These are phyloP conservation scores for Sitobion miscanthi DNA, from an alignment of 1,140 invertebrate species.

Conservation along the genomic window DNA sequence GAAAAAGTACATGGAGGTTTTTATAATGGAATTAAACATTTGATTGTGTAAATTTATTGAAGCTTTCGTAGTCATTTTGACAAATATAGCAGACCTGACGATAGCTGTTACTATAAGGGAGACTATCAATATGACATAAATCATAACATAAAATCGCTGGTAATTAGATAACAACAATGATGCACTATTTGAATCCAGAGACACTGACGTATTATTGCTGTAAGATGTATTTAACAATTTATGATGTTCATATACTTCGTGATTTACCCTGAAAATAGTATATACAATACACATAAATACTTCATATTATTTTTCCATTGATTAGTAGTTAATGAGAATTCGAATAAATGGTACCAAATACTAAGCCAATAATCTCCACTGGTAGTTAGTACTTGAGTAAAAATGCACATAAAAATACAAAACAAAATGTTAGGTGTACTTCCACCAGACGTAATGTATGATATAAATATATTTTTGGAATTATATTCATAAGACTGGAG, in stretches of 20 bases:
- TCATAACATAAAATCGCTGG: slow-evolving; percentile 20
- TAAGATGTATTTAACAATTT: not conserved
- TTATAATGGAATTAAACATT: not conserved
- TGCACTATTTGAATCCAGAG: no score
- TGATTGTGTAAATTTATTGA: slow-evolving; percentile 2
- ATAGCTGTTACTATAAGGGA: not conserved
- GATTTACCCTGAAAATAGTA: not conserved
- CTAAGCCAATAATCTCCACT: not conserved
- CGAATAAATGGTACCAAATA: not conserved
- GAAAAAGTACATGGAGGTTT: not conserved
- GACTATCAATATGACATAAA: not conserved
- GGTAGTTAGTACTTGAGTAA: not conserved
- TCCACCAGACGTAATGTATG: not conserved
- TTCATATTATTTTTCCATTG: no score
- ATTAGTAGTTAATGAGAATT: no score
- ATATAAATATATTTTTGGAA: not conserved
- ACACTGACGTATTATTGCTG: no score
- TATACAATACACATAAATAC: not conserved
- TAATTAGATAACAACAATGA: no score
- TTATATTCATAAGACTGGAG: not conserved
- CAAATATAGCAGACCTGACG: not conserved
- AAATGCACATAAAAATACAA: not conserved
- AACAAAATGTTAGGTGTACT: not conserved
- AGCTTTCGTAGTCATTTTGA: not conserved
- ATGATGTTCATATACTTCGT: not conserved